These are phyloP conservation scores for Stictocephala bisonia DNA, from an alignment of 2,888 invertebrate species.

Conservation along the genomic window DNA sequence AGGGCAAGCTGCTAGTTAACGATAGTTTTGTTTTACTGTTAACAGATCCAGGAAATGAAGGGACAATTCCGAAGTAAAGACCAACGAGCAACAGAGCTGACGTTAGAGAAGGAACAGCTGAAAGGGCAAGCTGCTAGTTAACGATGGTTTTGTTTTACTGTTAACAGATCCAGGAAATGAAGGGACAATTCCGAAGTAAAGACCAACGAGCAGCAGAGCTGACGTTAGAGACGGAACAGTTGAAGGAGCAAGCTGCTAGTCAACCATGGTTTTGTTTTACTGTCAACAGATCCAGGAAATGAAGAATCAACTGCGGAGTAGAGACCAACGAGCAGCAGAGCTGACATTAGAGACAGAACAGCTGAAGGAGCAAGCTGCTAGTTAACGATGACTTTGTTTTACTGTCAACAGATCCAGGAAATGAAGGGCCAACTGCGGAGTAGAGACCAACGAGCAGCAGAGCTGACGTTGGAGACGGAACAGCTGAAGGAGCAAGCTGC, in stretches of 20 bases:
- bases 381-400: too few species aligned
- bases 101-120: too few species aligned
- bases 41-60: slow-evolving; percentile 79
- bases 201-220: slow-evolving; percentile 80
- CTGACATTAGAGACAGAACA: too few species aligned
- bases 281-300: slow-evolving; percentile 79
- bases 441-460: slow-evolving; percentile 77
- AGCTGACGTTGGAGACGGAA: slow-evolving; percentile 83
- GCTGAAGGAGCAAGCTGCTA: too few species aligned
- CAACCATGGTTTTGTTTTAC: too few species aligned
- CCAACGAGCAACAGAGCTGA: slow-evolving; percentile 78
- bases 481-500: slow-evolving; percentile 84
- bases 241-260: too few species aligned
- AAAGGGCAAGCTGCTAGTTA: too few species aligned
- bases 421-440: slow-evolving; percentile 77
- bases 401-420: slow-evolving; percentile 79
- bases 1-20: too few species aligned
- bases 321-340: slow-evolving; percentile 79
- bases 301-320: slow-evolving; percentile 76
- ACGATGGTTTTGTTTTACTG: too few species aligned
- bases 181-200: slow-evolving; percentile 75
- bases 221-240: too few species aligned
- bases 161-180: slow-evolving; percentile 79
- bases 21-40: too few species aligned
- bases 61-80: slow-evolving; percentile 77